phyloP scores from a whole-genome alignment of 2,797 vertebrate species.

The Heteromormyrus szaboi region DNA sequence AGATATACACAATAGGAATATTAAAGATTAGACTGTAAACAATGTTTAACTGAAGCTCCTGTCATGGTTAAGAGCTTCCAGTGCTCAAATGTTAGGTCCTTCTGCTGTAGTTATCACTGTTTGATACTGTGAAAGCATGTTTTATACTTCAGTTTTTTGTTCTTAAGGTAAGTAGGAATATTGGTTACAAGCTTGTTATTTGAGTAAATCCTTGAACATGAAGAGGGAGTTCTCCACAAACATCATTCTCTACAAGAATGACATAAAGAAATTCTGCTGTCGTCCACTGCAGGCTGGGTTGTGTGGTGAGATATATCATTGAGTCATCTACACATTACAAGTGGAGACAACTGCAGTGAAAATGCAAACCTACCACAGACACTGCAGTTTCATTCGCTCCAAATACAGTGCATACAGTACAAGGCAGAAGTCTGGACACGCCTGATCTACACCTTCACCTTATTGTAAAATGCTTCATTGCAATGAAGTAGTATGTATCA shows the following conservation, averaged over 20 bases:
- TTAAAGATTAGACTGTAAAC: background rate
- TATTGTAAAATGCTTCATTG: background rate
- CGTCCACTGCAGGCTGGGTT: background rate
- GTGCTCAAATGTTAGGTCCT: background rate
- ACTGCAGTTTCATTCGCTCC: background rate
- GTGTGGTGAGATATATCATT: background rate
- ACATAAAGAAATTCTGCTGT: background rate
- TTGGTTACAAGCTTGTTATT: background rate
- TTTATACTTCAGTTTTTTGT: background rate
- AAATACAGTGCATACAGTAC: background rate
- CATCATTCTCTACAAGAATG: background rate
- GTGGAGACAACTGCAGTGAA: background rate
- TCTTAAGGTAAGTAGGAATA: background rate
- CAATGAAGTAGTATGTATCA: background rate
- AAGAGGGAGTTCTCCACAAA: background rate
- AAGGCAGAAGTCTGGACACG: background rate
- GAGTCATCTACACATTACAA: background rate
- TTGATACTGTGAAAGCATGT: background rate
- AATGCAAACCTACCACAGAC: background rate
- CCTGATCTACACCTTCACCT: background rate
- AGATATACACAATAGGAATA: background rate
- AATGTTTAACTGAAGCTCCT: background rate
- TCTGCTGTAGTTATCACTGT: background rate
- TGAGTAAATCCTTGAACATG: background rate
- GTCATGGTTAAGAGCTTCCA: background rate